Base-by-base conservation (phyloP, 1,140 invertebrate species). In the Batillaria attramentaria region DNA sequence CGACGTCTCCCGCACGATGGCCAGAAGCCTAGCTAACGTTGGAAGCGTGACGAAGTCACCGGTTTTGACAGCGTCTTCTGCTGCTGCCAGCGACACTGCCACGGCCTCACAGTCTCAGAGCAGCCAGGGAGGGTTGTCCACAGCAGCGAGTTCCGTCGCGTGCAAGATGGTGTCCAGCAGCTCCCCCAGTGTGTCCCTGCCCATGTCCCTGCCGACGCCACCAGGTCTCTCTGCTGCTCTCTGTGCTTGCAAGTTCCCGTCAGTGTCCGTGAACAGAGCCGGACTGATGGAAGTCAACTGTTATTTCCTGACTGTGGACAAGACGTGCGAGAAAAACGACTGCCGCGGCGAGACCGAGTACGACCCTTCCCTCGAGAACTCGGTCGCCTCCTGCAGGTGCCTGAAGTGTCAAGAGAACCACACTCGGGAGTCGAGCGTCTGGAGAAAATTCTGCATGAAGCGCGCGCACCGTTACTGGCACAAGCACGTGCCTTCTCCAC, bases 301-400 rank as follows among this genome's bases (percentile, higher is more conserved):
- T 35, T n/a, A 39, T 24, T 73, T 73, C 37, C 72, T 73, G 46
- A 37, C 72, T 8, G 10, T 73, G 46, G 72, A 73, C 13, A 73
- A 73, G 16, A 24, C 72, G 28, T 73, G 72, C 46, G 31, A 60
- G 10, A 57, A 39, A 24, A 60, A 35, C 72, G 50, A 20, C 46
- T 73, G 72, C 35, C 31, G n/a, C 8, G 33, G 16, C 6, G 35
- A n/a, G 28, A 33, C 3, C 31, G 31, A 2, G 33, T 16, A 6
- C 8, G 46, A 24, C 28, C 16, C 66, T 35, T 69, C 35, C 39
- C 5, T 28, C 65, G 37, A 35, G 6, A 31, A 50, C 42, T 2
- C 16, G 16, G 28, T 43, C 46, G n/a, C 18, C 13, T 69, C 66
- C 8, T 6, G 6, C 0, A 3, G 37, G 4, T 69, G 66, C 66